phyloP scores from a whole-genome alignment of 2,888 invertebrate species.

The Encarsia formosa region DNA sequence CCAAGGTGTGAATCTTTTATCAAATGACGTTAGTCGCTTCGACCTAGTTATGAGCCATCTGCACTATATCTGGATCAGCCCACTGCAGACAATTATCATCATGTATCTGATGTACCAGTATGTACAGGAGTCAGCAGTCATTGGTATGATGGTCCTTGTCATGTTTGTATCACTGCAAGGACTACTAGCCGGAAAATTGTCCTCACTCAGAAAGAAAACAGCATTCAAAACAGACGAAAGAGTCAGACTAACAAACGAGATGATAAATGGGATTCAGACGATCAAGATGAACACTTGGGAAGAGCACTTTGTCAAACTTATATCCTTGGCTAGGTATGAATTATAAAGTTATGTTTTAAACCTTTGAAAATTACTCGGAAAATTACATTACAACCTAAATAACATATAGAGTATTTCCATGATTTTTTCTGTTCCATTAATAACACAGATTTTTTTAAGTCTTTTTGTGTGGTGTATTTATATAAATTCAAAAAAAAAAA shows the following conservation, averaged over 20 bases:
- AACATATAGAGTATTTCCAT: not conserved
- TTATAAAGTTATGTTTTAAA: not conserved
- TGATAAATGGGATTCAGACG: constrained; percentile 77
- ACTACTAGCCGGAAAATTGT: too few species aligned
- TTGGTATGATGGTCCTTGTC: not conserved
- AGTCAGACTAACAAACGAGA: constrained; percentile 87
- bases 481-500: too few species aligned
- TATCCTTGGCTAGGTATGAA: not conserved
- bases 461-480: too few species aligned
- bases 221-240: constrained; percentile 82
- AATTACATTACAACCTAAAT: not conserved
- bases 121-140: not conserved
- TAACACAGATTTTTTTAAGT: too few species aligned
- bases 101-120: not conserved
- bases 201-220: too few species aligned
- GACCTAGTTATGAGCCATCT: not conserved
- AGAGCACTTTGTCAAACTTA: not conserved
- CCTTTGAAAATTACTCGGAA: not conserved
- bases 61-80: not conserved
- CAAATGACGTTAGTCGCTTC: not conserved
- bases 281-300: constrained; percentile 38
- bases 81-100: not conserved
- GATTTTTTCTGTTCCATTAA: too few species aligned
- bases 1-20: not conserved
- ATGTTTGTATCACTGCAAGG: not conserved